Percentiles rank a stretch among this genome's conserved stretches.
phyloP scores from a whole-genome alignment of 1,140 invertebrate species.

The Araneus ventricosus region DNA sequence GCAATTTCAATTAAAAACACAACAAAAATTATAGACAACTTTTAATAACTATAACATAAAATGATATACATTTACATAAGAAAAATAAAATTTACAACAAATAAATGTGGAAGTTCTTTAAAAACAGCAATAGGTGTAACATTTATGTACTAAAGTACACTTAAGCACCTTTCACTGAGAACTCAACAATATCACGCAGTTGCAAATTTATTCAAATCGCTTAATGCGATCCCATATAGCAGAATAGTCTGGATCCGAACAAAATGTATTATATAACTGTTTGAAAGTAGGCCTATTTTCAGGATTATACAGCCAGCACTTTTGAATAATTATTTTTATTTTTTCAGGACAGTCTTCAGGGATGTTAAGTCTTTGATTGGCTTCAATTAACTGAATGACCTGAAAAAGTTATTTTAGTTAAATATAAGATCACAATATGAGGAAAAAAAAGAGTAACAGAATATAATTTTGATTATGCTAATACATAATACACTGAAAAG shows the following conservation, averaged over 20 bases:
- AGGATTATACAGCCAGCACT: constrained; percentile 69
- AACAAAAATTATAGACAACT: constrained; percentile 1
- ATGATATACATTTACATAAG: constrained; percentile 19
- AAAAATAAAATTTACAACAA: not conserved
- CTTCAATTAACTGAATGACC: constrained; percentile 73
- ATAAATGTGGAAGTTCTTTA: not conserved
- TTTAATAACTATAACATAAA: not conserved
- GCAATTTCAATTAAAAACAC: constrained; percentile 4
- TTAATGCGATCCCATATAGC: constrained; percentile 61
- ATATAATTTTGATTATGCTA: not conserved
- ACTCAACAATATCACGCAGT: not conserved
- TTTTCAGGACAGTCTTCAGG: constrained; percentile 71
- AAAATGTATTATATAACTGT: constrained; percentile 59
- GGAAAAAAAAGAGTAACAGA: not conserved
- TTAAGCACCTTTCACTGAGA: not conserved
- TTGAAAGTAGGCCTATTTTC: constrained; percentile 68
- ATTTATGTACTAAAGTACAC: not conserved
- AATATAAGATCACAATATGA: not conserved
- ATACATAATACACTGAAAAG: too few species aligned
- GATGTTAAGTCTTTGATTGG: constrained; percentile 52
- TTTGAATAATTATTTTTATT: constrained; percentile 55
- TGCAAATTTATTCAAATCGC: not conserved
- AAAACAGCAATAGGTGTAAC: not conserved
- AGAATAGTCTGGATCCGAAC: constrained; percentile 62
- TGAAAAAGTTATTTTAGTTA: constrained; percentile 33